Conservation (phyloP, 2,888 invertebrate genomes). For the Amorpha juglandis region DNA sequence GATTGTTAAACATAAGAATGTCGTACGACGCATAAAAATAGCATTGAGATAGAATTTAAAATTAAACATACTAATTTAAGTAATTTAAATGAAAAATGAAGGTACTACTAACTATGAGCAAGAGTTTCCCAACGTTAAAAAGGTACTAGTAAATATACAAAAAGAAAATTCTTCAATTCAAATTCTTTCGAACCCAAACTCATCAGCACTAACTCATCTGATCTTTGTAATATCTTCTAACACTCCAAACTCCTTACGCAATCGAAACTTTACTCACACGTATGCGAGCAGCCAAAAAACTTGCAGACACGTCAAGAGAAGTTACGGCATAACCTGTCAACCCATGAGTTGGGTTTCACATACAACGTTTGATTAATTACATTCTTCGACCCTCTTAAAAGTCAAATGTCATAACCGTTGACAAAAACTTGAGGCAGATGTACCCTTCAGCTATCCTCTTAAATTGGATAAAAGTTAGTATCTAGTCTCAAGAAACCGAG, state of each 20-base stretch:
- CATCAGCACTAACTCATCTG: no score
- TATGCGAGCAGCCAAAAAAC: slow-evolving; percentile 32
- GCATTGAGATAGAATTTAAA: no score
- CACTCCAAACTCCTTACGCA: background rate
- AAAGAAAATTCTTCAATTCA: no score
- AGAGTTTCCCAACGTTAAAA: no score
- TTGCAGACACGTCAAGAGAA: slow-evolving; percentile 44
- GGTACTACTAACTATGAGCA: no score
- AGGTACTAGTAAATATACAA: no score
- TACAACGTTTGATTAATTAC: slow-evolving; percentile 67
- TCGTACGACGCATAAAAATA: no score
- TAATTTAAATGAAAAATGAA: no score
- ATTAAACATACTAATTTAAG: no score
- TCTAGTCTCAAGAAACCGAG: background rate
- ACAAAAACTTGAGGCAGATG: slow-evolving; percentile 56
- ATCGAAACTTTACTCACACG: background rate
- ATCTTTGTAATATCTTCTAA: background rate
- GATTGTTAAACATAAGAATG: no score
- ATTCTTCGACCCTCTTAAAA: slow-evolving; percentile 63
- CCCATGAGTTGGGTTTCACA: slow-evolving; percentile 49
- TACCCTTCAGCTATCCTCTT: slow-evolving; percentile 14
- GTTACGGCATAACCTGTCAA: slow-evolving; percentile 48
- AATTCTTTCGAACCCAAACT: no score
- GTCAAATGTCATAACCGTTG: slow-evolving; percentile 65
- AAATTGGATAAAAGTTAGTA: slow-evolving; percentile 18